phyloP scores from a whole-genome alignment of 1,140 invertebrate genomes.

The Harpegnathos saltator region DNA sequence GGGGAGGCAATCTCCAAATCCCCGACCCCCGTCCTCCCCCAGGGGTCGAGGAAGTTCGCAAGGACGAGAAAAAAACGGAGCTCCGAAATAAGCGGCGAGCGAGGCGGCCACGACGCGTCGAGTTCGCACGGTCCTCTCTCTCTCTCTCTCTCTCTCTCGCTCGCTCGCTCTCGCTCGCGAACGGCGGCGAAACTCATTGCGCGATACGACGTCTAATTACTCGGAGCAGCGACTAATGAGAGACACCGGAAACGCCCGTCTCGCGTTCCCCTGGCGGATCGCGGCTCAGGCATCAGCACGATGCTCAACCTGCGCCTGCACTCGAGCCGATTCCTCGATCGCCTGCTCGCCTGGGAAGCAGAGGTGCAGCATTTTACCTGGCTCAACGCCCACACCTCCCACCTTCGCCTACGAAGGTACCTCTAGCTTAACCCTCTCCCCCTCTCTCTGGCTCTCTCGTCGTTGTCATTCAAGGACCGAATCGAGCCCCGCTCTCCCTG shows the following conservation, averaged over 20 bases:
- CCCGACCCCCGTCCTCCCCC: too few species aligned
- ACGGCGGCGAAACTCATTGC: slow-evolving; percentile 18
- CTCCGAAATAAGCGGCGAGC: too few species aligned
- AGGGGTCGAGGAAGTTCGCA: not conserved
- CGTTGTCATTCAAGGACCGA: slow-evolving; percentile 9
- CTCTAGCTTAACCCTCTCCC: slow-evolving; percentile 13
- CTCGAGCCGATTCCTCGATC: slow-evolving; percentile 66
- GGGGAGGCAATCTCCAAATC: too few species aligned
- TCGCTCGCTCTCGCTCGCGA: too few species aligned
- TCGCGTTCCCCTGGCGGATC: slow-evolving; percentile 1
- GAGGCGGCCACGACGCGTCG: not conserved
- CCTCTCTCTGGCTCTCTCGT: not conserved
- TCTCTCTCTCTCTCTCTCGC: slow-evolving; percentile 5
- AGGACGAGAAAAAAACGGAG: not conserved
- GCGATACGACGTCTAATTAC: slow-evolving; percentile 37
- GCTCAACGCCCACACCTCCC: slow-evolving; percentile 81
- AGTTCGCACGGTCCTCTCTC: not conserved
- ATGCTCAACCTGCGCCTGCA: slow-evolving; percentile 75
- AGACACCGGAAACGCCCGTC: slow-evolving; percentile 43
- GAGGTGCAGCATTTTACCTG: slow-evolving; percentile 82
- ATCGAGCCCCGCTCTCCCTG: not conserved
- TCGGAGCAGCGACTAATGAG: slow-evolving; percentile 37
- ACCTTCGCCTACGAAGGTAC: slow-evolving; percentile 58
- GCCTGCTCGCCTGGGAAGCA: slow-evolving; percentile 77
- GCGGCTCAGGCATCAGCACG: slow-evolving; percentile 30